These are phyloP conservation scores for Rhinophrynus dorsalis DNA, from an alignment of 2,797 vertebrate species.

Conservation along the genomic window DNA sequence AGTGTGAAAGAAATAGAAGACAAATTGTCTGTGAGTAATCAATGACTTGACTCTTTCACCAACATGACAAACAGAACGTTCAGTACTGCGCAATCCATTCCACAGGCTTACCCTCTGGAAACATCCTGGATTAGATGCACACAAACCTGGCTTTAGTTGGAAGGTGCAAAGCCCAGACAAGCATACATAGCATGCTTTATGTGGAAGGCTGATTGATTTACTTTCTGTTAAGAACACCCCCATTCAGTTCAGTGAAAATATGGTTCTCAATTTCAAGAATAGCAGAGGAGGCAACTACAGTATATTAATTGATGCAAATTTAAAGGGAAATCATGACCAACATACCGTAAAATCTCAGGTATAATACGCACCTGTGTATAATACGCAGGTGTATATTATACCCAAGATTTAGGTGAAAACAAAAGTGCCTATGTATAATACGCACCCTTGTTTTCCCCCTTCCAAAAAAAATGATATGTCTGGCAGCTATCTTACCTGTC, in stretches of 20 bases:
- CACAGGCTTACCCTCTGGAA: conserved; percentile 4
- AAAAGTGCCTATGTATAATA: too few relatives aligned
- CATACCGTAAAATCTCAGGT: too few relatives aligned
- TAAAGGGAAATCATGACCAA: not conserved
- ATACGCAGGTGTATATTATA: too few relatives aligned
- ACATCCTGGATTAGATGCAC: conserved; percentile 8
- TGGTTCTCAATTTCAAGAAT: not conserved
- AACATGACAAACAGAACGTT: not conserved
- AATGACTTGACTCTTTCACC: not conserved
- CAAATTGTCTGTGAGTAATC: not conserved
- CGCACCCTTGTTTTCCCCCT: too few relatives aligned
- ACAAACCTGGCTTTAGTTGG: conserved; percentile 14
- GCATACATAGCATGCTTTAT: not conserved
- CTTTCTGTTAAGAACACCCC: not conserved
- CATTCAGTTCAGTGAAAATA: not conserved
- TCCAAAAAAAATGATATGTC: too few relatives aligned
- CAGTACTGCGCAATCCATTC: not conserved
- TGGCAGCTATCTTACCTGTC: too few relatives aligned
- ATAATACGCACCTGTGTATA: too few relatives aligned
- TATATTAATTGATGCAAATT: not conserved
- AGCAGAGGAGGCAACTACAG: not conserved
- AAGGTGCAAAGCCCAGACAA: conserved; percentile 3
- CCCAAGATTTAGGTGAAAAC: too few relatives aligned
- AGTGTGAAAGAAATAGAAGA: conserved; percentile 38
- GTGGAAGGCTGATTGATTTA: conserved; percentile 1